Evolutionary conservation across 2,888 invertebrate genomes (phyloP).

Genomic region (Podabrus alpinus): DNA sequence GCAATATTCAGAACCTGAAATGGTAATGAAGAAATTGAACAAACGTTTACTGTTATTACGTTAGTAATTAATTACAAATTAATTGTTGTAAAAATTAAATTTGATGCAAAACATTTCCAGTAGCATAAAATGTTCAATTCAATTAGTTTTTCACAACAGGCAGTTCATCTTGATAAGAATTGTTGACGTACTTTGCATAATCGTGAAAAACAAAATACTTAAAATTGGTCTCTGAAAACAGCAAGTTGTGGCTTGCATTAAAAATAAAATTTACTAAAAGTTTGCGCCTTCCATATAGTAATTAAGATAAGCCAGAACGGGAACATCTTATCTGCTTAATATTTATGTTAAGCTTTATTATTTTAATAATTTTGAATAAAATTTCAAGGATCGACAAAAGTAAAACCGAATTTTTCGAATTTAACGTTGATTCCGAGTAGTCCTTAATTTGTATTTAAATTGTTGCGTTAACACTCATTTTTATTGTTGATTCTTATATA

Average conservation of each 20-base stretch:
- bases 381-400: neutral
- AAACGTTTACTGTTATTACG: neutral
- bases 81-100: neutral
- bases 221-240: neutral
- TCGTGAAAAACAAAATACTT: neutral
- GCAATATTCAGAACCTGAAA: neutral
- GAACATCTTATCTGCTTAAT: neutral
- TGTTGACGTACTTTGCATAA: conserved; percentile 2
- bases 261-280: neutral
- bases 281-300: neutral
- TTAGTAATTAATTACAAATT: neutral
- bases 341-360: neutral
- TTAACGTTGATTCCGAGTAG: neutral
- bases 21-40: neutral
- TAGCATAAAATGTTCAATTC: neutral
- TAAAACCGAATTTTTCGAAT: neutral
- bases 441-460: neutral
- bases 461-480: neutral
- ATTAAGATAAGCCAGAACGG: neutral
- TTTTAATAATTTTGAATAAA: neutral
- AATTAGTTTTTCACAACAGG: neutral
- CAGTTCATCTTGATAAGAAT: neutral
- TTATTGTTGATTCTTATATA: neutral
- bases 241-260: no score
- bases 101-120: neutral